Percentiles rank a stretch among this genome's conserved stretches.
Conservation (phyloP, 2,888 invertebrate genomes). For the Idaea aversata region DNA sequence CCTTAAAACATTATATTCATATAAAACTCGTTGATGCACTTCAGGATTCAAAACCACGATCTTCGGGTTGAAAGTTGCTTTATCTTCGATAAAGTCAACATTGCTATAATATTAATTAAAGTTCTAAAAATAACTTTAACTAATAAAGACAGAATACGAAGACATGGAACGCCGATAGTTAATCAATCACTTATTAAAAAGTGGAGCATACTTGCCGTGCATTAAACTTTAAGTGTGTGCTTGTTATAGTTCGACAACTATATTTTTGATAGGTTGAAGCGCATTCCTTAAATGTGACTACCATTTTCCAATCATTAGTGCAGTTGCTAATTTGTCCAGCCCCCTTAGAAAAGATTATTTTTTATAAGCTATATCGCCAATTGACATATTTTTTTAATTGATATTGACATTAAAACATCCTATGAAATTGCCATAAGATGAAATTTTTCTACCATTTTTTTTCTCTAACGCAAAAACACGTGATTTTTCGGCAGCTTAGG, state of each 20-base stretch:
- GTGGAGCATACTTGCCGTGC: conserved; percentile 23
- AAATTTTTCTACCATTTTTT: no score
- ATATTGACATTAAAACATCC: no score
- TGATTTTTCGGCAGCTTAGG: no score
- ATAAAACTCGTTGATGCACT: background rate
- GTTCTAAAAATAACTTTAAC: conserved; percentile 21
- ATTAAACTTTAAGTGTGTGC: conserved; percentile 2
- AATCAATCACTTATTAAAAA: conserved; percentile 47
- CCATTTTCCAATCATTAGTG: no score
- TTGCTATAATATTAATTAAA: conserved; percentile 21
- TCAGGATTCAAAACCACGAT: background rate
- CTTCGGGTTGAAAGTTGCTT: background rate
- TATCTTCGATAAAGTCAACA: background rate
- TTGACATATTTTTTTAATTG: no score
- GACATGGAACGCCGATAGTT: conserved; percentile 38
- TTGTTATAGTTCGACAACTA: conserved; percentile 8
- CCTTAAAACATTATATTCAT: background rate
- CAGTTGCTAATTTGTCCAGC: no score
- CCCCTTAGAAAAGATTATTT: no score
- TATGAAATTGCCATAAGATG: no score
- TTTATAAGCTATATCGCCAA: no score
- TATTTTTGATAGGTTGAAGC: background rate
- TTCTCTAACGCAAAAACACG: no score
- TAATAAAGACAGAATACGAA: conserved; percentile 29
- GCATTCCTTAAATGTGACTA: background rate